Evolutionary conservation across 2,888 invertebrate genomes (phyloP).

Genomic region (Oegoconia quadripuncta): DNA sequence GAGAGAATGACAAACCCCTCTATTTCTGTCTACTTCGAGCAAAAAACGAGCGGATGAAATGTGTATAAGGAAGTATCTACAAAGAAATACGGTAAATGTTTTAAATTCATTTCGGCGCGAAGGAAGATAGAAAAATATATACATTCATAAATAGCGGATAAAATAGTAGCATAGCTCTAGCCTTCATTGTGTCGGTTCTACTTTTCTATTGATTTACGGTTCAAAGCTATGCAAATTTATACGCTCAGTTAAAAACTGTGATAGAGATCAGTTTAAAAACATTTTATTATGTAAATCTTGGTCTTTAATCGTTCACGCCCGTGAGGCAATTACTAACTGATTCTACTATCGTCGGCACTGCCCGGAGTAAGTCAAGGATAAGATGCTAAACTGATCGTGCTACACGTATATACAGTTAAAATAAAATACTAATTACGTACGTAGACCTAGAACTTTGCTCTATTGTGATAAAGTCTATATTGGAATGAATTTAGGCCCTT

Average conservation of each 20-base stretch:
- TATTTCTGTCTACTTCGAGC: constrained; percentile 24
- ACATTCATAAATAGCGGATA: too few species aligned
- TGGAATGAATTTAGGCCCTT: too few species aligned
- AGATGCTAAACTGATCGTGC: constrained; percentile 57
- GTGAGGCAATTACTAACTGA: constrained; percentile 39
- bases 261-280: neutral
- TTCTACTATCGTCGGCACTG: constrained; percentile 44
- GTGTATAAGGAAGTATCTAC: too few species aligned
- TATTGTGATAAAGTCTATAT: too few species aligned
- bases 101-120: too few species aligned
- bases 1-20: constrained; percentile 25
- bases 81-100: too few species aligned
- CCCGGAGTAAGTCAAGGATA: constrained; percentile 63
- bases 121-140: too few species aligned
- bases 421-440: constrained; percentile 9
- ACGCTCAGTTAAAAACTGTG: neutral
- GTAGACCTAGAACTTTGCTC: too few species aligned
- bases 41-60: constrained; percentile 28
- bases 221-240: neutral
- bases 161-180: too few species aligned
- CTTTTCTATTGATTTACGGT: neutral
- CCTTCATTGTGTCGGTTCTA: too few species aligned
- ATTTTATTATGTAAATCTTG: constrained; percentile 26
- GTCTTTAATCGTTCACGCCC: constrained; percentile 37
- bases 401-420: constrained; percentile 37